Conservation (phyloP, 2,888 invertebrate genomes). For the Apocheima hispidaria region DNA sequence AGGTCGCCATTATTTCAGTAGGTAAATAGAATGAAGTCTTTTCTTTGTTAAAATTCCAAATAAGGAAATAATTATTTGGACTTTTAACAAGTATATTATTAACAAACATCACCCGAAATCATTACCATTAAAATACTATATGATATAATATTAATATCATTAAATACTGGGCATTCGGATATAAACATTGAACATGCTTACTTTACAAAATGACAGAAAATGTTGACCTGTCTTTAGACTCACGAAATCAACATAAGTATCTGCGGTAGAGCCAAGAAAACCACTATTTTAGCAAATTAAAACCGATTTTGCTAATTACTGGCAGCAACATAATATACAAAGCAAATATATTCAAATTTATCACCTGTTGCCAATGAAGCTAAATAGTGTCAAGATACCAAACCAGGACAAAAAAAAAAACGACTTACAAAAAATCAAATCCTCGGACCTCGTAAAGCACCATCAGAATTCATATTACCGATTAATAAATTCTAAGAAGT, state of each 20-base stretch:
- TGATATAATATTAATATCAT: too few species aligned
- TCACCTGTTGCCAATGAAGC: constrained; percentile 36
- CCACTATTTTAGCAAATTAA: neutral
- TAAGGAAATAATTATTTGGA: too few species aligned
- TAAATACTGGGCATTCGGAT: too few species aligned
- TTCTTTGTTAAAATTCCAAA: too few species aligned
- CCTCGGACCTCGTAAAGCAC: constrained; percentile 66
- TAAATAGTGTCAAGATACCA: neutral
- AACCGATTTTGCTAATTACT: neutral
- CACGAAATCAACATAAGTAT: neutral
- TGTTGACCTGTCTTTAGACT: neutral
- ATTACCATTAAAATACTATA: too few species aligned
- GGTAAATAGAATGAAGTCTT: too few species aligned
- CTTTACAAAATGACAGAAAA: too few species aligned
- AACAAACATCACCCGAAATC: too few species aligned
- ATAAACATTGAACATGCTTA: too few species aligned
- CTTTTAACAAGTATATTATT: too few species aligned
- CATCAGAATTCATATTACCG: constrained; percentile 82
- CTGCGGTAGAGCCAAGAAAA: neutral
- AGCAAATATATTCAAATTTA: constrained; percentile 18
- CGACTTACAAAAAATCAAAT: constrained; percentile 38
- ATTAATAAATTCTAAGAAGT: constrained; percentile 84
- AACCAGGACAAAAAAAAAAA: constrained; percentile 1
- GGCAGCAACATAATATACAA: neutral
- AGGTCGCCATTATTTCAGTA: too few species aligned